These are phyloP conservation scores for Thripadectes ignobilis DNA, from an alignment of 2,797 vertebrate genomes.

Conservation along the genomic window DNA sequence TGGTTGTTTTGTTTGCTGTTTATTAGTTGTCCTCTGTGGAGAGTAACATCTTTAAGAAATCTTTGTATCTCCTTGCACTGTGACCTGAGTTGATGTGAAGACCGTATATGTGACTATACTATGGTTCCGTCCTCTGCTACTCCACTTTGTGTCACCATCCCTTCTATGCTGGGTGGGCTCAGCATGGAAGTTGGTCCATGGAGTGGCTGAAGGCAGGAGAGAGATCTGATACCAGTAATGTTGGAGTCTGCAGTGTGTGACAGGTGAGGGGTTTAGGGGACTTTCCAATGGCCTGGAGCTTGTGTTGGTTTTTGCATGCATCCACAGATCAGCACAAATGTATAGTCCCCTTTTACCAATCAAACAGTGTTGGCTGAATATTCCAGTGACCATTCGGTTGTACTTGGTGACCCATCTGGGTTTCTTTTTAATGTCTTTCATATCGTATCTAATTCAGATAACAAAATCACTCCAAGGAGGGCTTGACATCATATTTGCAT, in stretches of 20 bases:
- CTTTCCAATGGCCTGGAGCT: background rate
- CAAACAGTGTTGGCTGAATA: background rate
- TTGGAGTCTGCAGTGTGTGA: background rate
- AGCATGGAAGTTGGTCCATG: background rate
- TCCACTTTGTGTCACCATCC: background rate
- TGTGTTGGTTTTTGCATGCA: background rate
- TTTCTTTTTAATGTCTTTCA: background rate
- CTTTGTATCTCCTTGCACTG: background rate
- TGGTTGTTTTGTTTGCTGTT: background rate
- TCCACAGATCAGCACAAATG: background rate
- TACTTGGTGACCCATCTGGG: background rate
- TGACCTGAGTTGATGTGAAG: background rate
- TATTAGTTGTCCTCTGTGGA: background rate
- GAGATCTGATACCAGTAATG: rapidly evolving
- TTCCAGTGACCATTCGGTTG: background rate
- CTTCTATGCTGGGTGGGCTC: rapidly evolving
- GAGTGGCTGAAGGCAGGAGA: background rate
- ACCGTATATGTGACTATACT: background rate
- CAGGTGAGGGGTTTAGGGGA: rapidly evolving
- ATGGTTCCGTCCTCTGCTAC: background rate
- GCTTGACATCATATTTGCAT: slow-evolving; percentile 16
- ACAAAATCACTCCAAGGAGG: background rate
- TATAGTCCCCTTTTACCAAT: background rate
- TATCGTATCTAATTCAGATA: slow-evolving; percentile 2
- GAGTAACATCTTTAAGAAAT: background rate